Percentiles rank a stretch among this genome's conserved stretches.
These are phyloP conservation scores for Balearica regulorum DNA, from an alignment of 2,797 vertebrate genomes.

Conservation along the genomic window DNA sequence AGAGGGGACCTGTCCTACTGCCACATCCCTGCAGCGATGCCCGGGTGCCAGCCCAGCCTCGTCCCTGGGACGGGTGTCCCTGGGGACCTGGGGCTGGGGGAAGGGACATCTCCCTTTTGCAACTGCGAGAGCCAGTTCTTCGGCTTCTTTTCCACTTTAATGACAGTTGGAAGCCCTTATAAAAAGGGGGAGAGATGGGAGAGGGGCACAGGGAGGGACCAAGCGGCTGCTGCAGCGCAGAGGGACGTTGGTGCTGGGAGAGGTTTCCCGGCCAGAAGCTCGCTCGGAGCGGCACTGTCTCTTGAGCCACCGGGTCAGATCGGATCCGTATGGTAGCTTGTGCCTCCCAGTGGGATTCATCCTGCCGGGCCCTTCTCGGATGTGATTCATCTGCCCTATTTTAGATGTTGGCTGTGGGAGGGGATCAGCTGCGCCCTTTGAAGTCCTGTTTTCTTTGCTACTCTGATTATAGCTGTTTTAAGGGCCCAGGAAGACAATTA, in stretches of 20 bases:
- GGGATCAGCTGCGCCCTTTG: constrained; percentile 10
- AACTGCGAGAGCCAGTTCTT: not conserved
- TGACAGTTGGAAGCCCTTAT: not conserved
- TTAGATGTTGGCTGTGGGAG: not conserved
- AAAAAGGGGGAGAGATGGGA: fast-evolving
- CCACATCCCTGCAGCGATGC: fast-evolving
- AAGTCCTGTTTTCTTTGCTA: not conserved
- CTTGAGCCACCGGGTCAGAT: not conserved
- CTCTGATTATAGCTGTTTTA: not conserved
- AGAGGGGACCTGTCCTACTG: not conserved
- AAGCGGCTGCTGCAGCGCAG: fast-evolving
- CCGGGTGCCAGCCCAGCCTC: not conserved
- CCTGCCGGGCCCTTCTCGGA: not conserved
- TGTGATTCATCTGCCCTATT: constrained; percentile 16
- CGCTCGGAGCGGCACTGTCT: fast-evolving
- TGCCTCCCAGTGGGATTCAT: constrained; percentile 9
- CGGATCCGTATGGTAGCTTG: not conserved
- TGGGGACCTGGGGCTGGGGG: too few species aligned
- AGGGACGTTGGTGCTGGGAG: not conserved
- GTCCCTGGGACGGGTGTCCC: not conserved
- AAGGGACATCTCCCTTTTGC: not conserved
- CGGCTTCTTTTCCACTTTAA: not conserved
- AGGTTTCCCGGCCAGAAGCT: not conserved
- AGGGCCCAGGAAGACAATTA: not conserved
- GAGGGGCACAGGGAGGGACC: fast-evolving